Base-by-base conservation (phyloP, 2,797 vertebrate genomes). In the Pagetopsis macropterus region DNA sequence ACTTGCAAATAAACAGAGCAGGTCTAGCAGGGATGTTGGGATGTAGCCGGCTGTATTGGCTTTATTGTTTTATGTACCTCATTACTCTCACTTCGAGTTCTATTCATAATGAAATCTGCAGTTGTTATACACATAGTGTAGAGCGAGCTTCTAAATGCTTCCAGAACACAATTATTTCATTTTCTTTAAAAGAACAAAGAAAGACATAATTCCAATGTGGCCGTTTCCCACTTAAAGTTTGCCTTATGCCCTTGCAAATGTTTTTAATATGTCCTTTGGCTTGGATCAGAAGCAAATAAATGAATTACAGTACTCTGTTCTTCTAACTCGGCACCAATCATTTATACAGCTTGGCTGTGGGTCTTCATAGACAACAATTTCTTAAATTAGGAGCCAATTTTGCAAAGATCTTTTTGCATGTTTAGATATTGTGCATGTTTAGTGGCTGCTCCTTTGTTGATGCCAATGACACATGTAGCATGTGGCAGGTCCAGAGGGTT, bases 71-170 rank as follows among this genome's bases (percentile, higher is more conserved):
- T 69, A 37, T 81, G 59, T 72, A 74, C 46, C 68, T 84, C 61
- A 83, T 86, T 87, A 83, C 75, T 79, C 68, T 78, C 59, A 75
- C 62, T 84, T 77, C 78, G 46, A 76, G 46, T 73, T 84, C 9
- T 10, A 1, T 65, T 81, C 12, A 33, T 63, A 70, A 77, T 79
- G 19, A 31, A 60, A 16, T 70, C 31, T 62, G 43, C 49, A 3
- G 7, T 45, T 77, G 55, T 51, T 64, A 31, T 16, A 55, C 13
- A 66, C 17, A 68, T 1, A 51, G n/a, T 21, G 49, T 49, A 57
- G n/a, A 52, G 9, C 11, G 19, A 55, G 31, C 56, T 5, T 69
- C 46, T 66, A 55, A 75, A 64, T 72, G 19, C 51, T 75, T 65
- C 74, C 37, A 58, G 46, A 67, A 14, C 46, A n/a, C 59, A 77